Conservation (phyloP, 2,113 vertebrate genomes). For the Pollachius pollachius region DNA sequence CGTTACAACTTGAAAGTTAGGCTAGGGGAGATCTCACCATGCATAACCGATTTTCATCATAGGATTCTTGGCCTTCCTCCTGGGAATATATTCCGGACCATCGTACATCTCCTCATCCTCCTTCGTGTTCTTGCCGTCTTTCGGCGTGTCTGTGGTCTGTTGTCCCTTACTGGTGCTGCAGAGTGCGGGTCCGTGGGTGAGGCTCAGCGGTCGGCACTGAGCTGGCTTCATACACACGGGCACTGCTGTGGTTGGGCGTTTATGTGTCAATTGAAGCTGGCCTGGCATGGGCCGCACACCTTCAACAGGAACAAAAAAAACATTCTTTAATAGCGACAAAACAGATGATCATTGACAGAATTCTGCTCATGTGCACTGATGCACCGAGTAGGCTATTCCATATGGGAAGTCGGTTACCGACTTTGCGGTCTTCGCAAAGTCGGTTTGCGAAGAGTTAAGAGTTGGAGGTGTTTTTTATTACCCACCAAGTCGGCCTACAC, state of each 20-base stretch:
- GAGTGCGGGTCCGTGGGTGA: slow-evolving; percentile 44
- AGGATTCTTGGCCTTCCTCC: slow-evolving; percentile 82
- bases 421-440: no score
- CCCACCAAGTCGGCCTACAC: no score
- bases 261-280: slow-evolving; percentile 18
- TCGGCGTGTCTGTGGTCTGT: slow-evolving; percentile 2
- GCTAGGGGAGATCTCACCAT: slow-evolving; percentile 76
- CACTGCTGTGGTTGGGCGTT: neutral
- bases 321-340: no score
- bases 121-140: neutral
- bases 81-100: slow-evolving; percentile 82
- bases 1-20: no score
- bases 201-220: slow-evolving; percentile 19
- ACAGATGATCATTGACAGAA: no score
- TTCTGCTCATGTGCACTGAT: no score
- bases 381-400: no score
- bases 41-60: slow-evolving; percentile 87
- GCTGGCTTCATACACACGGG: slow-evolving; percentile 6
- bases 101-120: slow-evolving; percentile 40
- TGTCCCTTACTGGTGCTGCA: slow-evolving; percentile 58
- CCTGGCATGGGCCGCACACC: slow-evolving; percentile 26
- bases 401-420: no score
- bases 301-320: slow-evolving; percentile 11
- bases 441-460: no score
- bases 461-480: no score